Evolutionary conservation across 1,140 invertebrate genomes (phyloP).

Genomic region (Nebria ingens): DNA sequence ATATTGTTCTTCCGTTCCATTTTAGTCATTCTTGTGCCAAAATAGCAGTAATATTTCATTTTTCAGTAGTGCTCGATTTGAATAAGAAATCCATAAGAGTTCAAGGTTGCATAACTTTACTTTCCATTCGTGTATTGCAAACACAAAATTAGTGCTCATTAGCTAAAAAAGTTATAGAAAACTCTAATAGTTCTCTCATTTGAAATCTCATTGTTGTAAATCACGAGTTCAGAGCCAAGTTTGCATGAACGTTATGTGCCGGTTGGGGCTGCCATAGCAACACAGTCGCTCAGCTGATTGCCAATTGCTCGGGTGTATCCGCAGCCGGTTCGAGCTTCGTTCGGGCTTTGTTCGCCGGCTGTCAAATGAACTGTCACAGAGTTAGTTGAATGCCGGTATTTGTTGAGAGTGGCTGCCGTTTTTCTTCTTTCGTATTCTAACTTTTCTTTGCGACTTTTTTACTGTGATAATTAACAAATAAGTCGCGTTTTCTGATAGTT

Average conservation of each 20-base stretch:
- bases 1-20: too few species aligned
- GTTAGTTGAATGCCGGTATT: conserved; percentile 1
- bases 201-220: not conserved
- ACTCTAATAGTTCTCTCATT: not conserved
- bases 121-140: not conserved
- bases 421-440: not conserved
- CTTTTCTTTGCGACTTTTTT: not conserved
- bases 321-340: not conserved
- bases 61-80: too few species aligned
- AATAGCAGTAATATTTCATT: too few species aligned
- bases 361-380: not conserved
- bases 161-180: not conserved
- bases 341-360: conserved; percentile 8
- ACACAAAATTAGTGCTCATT: not conserved
- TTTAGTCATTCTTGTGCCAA: too few species aligned
- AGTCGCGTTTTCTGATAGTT: not conserved
- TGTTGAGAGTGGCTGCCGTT: not conserved
- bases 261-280: not conserved
- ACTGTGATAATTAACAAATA: not conserved
- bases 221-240: not conserved
- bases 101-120: not conserved
- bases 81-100: too few species aligned
- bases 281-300: conserved; percentile 1
- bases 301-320: not conserved
- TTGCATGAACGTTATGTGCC: not conserved